These are phyloP conservation scores for Karalla daura DNA, from an alignment of 2,797 vertebrate species.

Conservation along the genomic window DNA sequence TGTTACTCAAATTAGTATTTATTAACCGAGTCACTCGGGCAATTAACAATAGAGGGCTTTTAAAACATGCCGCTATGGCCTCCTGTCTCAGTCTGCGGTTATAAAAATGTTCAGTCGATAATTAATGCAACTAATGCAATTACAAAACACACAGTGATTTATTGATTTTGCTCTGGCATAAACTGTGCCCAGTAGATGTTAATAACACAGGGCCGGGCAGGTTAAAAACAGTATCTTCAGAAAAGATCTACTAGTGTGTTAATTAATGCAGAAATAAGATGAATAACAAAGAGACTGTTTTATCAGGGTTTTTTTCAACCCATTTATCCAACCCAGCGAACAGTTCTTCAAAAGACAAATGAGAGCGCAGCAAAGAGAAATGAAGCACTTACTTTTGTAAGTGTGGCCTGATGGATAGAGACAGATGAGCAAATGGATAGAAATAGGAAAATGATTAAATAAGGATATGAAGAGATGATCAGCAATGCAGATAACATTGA, in stretches of 20 bases:
- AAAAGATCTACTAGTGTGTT: no score
- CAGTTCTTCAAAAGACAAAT: conserved; percentile 4
- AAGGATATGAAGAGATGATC: conserved; percentile 33
- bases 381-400: conserved; percentile 89
- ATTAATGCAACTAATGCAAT: not conserved
- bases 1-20: not conserved
- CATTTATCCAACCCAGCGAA: not conserved
- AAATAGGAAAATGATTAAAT: conserved; percentile 51
- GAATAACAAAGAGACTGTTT: not conserved
- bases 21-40: not conserved
- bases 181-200: not conserved
- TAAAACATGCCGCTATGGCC: not conserved
- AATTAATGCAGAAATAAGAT: no score
- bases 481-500: conserved; percentile 28
- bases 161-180: not conserved
- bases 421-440: conserved; percentile 78
- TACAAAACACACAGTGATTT: not conserved
- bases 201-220: not conserved
- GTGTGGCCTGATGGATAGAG: conserved; percentile 86
- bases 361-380: conserved; percentile 11
- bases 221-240: no score
- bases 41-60: not conserved
- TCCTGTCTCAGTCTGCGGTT: not conserved
- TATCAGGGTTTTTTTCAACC: not conserved
- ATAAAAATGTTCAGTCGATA: not conserved